A percentile compares a stretch with the other conserved stretches of the same genome.
Conservation (phyloP, 2,888 invertebrate genomes). For the Drosophila hamatofila region DNA sequence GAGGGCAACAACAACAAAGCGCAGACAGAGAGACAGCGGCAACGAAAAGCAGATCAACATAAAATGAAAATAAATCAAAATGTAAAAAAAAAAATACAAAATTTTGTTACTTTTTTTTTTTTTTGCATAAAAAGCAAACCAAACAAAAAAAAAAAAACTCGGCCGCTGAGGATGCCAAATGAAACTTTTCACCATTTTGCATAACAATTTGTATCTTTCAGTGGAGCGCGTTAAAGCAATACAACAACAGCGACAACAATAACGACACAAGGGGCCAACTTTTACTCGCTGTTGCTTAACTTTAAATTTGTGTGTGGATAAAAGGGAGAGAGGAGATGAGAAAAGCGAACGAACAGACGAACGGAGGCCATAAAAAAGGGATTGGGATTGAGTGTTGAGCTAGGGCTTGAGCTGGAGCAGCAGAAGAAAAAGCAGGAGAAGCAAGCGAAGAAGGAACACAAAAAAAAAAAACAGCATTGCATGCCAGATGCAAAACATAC, state of each 20-base stretch:
- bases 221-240: constrained; percentile 79
- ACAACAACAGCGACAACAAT: constrained; percentile 32
- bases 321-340: not conserved
- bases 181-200: constrained; percentile 82
- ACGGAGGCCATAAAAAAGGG: constrained; percentile 62
- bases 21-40: constrained; percentile 54
- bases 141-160: constrained; percentile 37
- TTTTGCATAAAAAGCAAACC: constrained; percentile 68
- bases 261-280: constrained; percentile 67
- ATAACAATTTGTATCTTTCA: constrained; percentile 81
- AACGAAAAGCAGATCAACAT: constrained; percentile 72
- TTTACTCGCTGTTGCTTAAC: constrained; percentile 78
- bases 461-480: constrained; percentile 28
- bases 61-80: constrained; percentile 80
- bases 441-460: not conserved
- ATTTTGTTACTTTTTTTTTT: not conserved
- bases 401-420: constrained; percentile 46
- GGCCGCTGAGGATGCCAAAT: constrained; percentile 68
- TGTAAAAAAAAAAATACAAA: constrained; percentile 39
- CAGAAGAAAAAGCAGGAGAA: too few species aligned
- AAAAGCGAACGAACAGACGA: constrained; percentile 1
- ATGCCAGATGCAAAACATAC: constrained; percentile 55
- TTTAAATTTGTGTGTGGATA: constrained; percentile 58
- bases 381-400: constrained; percentile 51
- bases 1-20: constrained; percentile 62